A percentile compares a stretch with the other conserved stretches of the same genome.
Evolutionary conservation across 2,797 vertebrate genomes (phyloP).

Genomic region (Todus mexicanus): DNA sequence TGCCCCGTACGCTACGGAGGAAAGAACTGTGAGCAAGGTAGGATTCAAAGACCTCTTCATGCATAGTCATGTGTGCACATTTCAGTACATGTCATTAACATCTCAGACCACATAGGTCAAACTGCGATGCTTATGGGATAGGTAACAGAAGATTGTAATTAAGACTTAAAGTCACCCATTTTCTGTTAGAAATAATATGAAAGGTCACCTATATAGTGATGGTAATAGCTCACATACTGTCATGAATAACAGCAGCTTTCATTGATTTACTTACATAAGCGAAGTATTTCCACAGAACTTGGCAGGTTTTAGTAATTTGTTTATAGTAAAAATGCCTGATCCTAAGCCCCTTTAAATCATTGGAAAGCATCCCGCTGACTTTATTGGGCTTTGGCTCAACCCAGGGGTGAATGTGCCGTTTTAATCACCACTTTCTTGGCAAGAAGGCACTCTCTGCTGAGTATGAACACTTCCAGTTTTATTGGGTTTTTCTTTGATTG

Average conservation of each 20-base stretch:
- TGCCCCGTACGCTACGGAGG: constrained; percentile 88
- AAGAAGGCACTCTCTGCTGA: background rate
- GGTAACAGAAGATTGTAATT: background rate
- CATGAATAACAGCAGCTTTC: background rate
- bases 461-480: background rate
- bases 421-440: constrained; percentile 50
- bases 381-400: constrained; percentile 27
- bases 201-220: background rate
- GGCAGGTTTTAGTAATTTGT: constrained; percentile 15
- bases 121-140: background rate
- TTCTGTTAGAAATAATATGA: background rate
- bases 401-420: background rate
- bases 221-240: background rate
- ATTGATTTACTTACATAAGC: constrained; percentile 10
- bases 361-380: constrained; percentile 23
- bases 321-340: constrained; percentile 30
- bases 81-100: background rate
- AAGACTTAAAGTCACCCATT: background rate
- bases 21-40: constrained; percentile 96
- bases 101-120: background rate
- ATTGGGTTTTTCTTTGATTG: background rate
- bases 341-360: constrained; percentile 38
- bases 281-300: background rate
- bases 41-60: background rate
- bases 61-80: rapidly evolving